Base-by-base conservation (phyloP, 2,888 invertebrate species). In the Cryptophagus acutangulus region DNA sequence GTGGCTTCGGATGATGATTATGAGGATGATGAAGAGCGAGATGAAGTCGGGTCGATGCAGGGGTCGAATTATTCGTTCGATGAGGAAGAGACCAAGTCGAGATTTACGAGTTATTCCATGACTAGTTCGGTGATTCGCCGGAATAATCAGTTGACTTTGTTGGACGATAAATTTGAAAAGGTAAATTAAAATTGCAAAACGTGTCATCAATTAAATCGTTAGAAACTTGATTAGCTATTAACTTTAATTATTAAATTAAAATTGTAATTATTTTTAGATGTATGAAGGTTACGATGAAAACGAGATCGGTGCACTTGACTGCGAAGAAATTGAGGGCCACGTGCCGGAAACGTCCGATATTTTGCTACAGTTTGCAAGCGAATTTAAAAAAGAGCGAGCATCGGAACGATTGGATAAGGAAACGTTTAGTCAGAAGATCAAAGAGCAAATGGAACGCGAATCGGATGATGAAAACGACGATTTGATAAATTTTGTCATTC, bases 81-180 rank as follows among this genome's bases (percentile, higher is more conserved):
- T 40, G 77, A 81, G 30, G 85, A 86, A 53, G 91, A 93, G 65
- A 86, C 86, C 0, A 88, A 84, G 63, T 88, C 93, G 0, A 75
- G 86, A 5, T 94, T 94, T 69, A 93, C 95, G 0, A 85, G 88
- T 56, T 95, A 94, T 69, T 94, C 94, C 0, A 86, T 95, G 84
- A 84, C 87, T 0, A 93, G 93, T 17, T 93, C 92, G 51, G 87
- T 93, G 1, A 87, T 95, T 15, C 72, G 78, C 10, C 77, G 95
- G 38, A 93, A 90, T 68, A 79, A 90, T 37, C 87, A 90, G 5
- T 73, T 95, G 0, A 75, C 82, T 0, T 65, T 90, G 10, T 70
- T 95, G 0, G 96, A 96, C 70, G 82, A 88, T 55, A 75, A 84
- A 52, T 96, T 95, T 72, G 95, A 95, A 70, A 81, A 84, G 72